phyloP scores from a whole-genome alignment of 2,113 vertebrate genomes.

The Coturnix japonica region DNA sequence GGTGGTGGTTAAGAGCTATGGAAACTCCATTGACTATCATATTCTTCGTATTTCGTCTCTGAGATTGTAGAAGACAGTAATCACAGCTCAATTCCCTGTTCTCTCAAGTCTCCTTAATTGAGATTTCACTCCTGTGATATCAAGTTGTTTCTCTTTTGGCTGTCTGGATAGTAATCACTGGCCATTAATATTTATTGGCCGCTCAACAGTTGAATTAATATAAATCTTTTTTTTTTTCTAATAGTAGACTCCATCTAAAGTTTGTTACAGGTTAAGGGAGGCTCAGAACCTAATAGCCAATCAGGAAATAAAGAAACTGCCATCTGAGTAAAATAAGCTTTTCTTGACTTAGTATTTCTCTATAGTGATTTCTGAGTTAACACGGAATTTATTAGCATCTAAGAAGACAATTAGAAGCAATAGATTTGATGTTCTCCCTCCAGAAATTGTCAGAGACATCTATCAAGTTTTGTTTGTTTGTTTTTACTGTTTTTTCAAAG shows the following conservation, averaged over 20 bases:
- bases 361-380: neutral
- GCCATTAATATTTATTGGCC: neutral
- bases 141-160: neutral
- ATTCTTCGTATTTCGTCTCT: neutral
- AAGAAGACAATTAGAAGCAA: neutral
- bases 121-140: neutral
- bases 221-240: neutral
- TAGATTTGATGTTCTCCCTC: neutral
- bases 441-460: neutral
- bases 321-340: neutral
- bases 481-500: slow-evolving; percentile 11
- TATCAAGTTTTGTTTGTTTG: neutral
- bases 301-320: neutral
- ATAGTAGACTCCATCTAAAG: neutral
- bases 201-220: neutral
- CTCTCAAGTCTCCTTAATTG: neutral
- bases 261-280: neutral
- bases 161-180: slow-evolving; percentile 3
- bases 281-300: neutral
- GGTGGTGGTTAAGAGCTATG: neutral
- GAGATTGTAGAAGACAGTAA: neutral
- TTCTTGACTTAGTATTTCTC: neutral
- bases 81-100: neutral
- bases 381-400: neutral
- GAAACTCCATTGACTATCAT: neutral